phyloP scores from a whole-genome alignment of 2,888 invertebrate species.

The Lasioglossum zephyrum region DNA sequence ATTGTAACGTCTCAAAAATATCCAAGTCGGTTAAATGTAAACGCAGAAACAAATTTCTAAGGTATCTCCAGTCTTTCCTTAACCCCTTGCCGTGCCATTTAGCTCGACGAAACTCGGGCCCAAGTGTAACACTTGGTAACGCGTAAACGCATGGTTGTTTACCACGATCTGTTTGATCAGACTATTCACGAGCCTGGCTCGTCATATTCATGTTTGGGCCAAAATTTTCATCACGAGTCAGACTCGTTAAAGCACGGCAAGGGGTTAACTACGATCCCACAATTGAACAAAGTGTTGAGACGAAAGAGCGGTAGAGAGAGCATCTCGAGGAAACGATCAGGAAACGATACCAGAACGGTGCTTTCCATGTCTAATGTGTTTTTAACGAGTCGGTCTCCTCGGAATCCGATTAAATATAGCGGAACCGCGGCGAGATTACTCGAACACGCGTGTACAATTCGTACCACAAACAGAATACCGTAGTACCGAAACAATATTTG shows the following conservation, averaged over 20 bases:
- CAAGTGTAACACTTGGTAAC: too few species aligned
- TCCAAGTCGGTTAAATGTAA: neutral
- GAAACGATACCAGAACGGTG: neutral
- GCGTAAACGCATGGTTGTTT: too few species aligned
- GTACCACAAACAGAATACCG: neutral
- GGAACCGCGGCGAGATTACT: constrained; percentile 27
- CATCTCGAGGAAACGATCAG: constrained; percentile 2
- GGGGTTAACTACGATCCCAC: neutral
- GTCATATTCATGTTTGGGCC: too few species aligned
- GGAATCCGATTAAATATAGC: constrained; percentile 5
- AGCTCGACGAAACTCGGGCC: too few species aligned
- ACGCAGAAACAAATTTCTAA: neutral
- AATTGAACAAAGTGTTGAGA: neutral
- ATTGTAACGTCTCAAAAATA: too few species aligned
- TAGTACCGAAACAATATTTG: constrained; percentile 1
- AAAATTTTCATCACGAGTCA: too few species aligned
- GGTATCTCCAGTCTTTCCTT: neutral
- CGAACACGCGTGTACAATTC: neutral
- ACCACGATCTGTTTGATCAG: too few species aligned
- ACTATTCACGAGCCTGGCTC: too few species aligned
- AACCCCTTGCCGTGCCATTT: too few species aligned
- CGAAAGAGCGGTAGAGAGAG: neutral
- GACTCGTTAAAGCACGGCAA: too few species aligned
- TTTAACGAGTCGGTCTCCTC: constrained; percentile 39
- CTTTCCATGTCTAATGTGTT: constrained; percentile 34